Evolutionary conservation across 2,113 vertebrate species (phyloP).

Genomic region (Lipotes vexillifer): DNA sequence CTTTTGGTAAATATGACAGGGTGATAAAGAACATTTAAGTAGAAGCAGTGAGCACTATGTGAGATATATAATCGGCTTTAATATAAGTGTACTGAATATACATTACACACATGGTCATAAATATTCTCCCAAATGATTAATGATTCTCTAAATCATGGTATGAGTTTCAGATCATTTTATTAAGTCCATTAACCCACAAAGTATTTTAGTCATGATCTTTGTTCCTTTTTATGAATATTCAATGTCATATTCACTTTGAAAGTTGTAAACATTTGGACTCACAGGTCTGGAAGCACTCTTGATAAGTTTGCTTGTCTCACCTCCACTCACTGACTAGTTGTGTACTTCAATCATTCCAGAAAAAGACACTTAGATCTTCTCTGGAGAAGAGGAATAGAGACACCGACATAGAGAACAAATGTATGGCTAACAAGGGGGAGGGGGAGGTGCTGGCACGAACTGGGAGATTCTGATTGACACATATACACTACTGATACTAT

Average conservation of each 20-base stretch:
- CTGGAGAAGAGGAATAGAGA: background rate
- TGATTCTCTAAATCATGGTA: background rate
- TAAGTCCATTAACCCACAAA: constrained; percentile 6
- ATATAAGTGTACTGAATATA: constrained; percentile 16
- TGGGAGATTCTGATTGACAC: no score
- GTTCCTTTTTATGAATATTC: background rate
- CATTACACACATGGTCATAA: background rate
- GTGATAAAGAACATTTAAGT: background rate
- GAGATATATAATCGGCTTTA: constrained; percentile 17
- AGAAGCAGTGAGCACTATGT: background rate
- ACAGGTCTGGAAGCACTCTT: background rate
- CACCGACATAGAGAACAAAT: no score
- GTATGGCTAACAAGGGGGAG: no score
- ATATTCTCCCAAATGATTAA: constrained; percentile 7
- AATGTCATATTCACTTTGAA: background rate
- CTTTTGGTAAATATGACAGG: no score
- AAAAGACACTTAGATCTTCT: background rate
- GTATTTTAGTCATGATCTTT: background rate
- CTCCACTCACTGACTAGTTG: background rate
- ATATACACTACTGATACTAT: no score
- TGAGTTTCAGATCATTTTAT: background rate
- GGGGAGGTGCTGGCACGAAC: no score
- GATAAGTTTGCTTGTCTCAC: background rate
- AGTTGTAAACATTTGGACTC: background rate
- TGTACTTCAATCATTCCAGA: background rate